Evolutionary conservation across 1,140 invertebrate species (phyloP).

Genomic region (Phocides pigmalion): DNA sequence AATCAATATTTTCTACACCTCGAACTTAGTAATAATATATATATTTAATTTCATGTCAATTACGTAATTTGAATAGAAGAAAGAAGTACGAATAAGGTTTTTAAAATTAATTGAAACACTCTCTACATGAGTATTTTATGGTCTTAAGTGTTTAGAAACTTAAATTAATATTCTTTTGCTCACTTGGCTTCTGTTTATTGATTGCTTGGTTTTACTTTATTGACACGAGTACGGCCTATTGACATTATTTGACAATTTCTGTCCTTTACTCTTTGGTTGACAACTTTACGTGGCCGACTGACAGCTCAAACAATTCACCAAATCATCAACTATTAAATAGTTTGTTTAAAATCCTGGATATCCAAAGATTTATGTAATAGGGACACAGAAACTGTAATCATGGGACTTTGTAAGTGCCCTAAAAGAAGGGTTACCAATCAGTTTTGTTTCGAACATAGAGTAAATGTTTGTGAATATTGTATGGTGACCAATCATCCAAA

Average conservation of each 20-base stretch:
- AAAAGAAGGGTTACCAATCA: constrained; percentile 98
- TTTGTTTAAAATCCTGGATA: constrained; percentile 1
- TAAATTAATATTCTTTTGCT: too few relatives aligned
- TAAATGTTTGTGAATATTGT: constrained; percentile 99
- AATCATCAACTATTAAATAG: neutral
- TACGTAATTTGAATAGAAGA: too few relatives aligned
- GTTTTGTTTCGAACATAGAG: constrained; percentile 99
- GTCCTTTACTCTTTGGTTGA: too few relatives aligned
- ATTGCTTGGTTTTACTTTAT: too few relatives aligned
- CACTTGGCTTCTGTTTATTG: neutral
- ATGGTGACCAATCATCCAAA: constrained; percentile 97
- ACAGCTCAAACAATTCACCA: constrained; percentile 7
- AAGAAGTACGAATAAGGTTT: too few relatives aligned
- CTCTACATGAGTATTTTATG: too few relatives aligned
- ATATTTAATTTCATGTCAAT: too few relatives aligned
- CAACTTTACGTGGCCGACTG: constrained; percentile 66
- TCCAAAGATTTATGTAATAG: constrained; percentile 5
- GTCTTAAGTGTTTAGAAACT: too few relatives aligned
- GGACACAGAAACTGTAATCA: constrained; percentile 66
- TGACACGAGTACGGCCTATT: too few relatives aligned
- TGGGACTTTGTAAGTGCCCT: constrained; percentile 99
- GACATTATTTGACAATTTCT: constrained; percentile 41
- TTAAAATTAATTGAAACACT: too few relatives aligned
- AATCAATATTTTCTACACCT: too few relatives aligned
- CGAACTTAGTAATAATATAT: too few relatives aligned